These are phyloP conservation scores for Catharus ustulatus DNA, from an alignment of 2,797 vertebrate genomes.

Conservation along the genomic window DNA sequence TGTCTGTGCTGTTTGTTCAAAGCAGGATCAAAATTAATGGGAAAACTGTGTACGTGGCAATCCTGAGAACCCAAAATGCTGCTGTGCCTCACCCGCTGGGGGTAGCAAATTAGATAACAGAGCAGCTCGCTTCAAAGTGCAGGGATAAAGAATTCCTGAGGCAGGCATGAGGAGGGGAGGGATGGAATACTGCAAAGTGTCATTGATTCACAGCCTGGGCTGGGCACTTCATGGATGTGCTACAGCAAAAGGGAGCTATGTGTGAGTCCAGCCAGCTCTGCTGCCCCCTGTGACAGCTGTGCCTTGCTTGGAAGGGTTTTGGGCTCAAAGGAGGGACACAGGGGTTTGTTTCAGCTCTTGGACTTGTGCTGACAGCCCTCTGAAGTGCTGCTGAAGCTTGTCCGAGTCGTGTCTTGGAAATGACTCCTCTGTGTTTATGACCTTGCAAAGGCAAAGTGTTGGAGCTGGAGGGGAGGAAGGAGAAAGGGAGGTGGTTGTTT, in stretches of 20 bases:
- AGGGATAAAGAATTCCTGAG: neutral
- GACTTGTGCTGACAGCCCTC: neutral
- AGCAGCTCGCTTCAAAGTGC: neutral
- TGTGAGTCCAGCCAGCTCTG: neutral
- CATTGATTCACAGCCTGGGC: neutral
- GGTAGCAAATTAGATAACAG: neutral
- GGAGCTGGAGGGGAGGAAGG: neutral
- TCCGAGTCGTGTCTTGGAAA: neutral
- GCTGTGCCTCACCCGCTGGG: neutral
- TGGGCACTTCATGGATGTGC: neutral
- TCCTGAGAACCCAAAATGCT: neutral
- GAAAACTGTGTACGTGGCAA: neutral
- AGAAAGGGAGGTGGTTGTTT: neutral
- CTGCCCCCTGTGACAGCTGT: neutral
- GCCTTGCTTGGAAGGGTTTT: neutral
- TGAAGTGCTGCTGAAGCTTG: neutral
- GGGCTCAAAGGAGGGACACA: neutral
- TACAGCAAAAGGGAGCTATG: neutral
- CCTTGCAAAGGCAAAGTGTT: neutral
- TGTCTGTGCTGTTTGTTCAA: neutral
- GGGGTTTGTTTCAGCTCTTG: neutral
- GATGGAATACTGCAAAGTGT: neutral
- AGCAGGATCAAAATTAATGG: slow-evolving; percentile 10
- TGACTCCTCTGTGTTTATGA: neutral
- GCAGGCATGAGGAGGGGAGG: neutral